Evolutionary conservation across 2,797 vertebrate species (phyloP).

Genomic region (Clarias pachynema): DNA sequence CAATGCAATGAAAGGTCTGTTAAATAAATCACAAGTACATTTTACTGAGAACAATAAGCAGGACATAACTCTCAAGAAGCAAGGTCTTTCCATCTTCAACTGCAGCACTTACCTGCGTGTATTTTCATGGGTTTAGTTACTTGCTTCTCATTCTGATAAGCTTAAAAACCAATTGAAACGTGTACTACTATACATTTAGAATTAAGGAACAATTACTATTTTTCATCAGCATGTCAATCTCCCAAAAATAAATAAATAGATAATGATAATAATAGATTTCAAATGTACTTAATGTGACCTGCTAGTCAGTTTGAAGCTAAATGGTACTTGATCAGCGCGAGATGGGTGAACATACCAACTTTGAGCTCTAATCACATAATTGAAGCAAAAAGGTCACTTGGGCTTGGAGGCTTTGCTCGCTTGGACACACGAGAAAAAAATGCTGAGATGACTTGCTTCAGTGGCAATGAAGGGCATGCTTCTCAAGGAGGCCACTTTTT

Average conservation of each 20-base stretch:
- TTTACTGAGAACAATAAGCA: constrained; percentile 91
- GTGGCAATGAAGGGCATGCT: constrained; percentile 79
- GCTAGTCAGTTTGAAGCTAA: constrained; percentile 37
- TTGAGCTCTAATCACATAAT: constrained; percentile 43
- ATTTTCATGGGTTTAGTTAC: constrained; percentile 37
- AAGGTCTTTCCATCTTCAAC: constrained; percentile 82
- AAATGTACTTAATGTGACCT: constrained; percentile 7
- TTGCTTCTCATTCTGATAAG: constrained; percentile 7
- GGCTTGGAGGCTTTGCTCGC: constrained; percentile 40
- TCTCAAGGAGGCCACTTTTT: constrained; percentile 65
- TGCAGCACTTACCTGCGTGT: constrained; percentile 79
- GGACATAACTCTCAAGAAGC: constrained; percentile 91
- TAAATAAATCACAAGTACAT: constrained; percentile 89
- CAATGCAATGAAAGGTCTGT: constrained; percentile 77
- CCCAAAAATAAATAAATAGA: not conserved
- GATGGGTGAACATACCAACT: constrained; percentile 35
- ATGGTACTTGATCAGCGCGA: constrained; percentile 4
- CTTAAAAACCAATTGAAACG: not conserved
- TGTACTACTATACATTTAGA: not conserved
- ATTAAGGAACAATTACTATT: not conserved
- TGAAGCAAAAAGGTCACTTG: constrained; percentile 39
- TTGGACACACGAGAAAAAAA: constrained; percentile 38
- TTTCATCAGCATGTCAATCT: not conserved
- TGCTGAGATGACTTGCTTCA: constrained; percentile 47
- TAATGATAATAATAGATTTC: not conserved